Percentiles rank a stretch among this genome's conserved stretches.
phyloP scores from a whole-genome alignment of 2,797 vertebrate genomes.

The Enteromius afrohamiltoni region DNA sequence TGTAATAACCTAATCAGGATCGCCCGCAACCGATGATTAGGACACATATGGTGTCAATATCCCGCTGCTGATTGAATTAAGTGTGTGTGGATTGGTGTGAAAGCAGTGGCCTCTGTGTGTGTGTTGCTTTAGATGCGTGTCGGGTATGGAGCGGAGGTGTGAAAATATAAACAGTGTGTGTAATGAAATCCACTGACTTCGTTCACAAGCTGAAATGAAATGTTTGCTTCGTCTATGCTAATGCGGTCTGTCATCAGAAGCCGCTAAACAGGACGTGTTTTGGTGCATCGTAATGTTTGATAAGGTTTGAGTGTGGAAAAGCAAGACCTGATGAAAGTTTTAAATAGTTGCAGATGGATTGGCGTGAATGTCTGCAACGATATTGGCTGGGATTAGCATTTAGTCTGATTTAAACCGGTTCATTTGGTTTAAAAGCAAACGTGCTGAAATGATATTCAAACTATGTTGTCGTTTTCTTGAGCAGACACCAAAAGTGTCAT shows the following conservation, averaged over 20 bases:
- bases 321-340: neutral
- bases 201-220: conserved; percentile 47
- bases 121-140: conserved; percentile 24
- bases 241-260: conserved; percentile 53
- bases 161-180: conserved; percentile 46
- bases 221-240: conserved; percentile 46
- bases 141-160: conserved; percentile 52
- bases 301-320: neutral
- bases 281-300: conserved; percentile 7
- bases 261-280: conserved; percentile 4
- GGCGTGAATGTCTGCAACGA: neutral
- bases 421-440: neutral
- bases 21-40: conserved; percentile 74
- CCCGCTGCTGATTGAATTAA: conserved; percentile 74
- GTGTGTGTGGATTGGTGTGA: neutral
- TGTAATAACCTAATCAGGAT: conserved; percentile 82
- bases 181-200: conserved; percentile 51
- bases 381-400: neutral
- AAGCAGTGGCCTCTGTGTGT: conserved; percentile 26
- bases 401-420: neutral
- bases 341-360: neutral
- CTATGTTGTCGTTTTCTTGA: neutral
- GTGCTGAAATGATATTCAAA: neutral
- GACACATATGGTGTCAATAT: conserved; percentile 74
- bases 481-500: neutral